A percentile compares a stretch with the other conserved stretches of the same genome.
phyloP scores from a whole-genome alignment of 2,888 invertebrate species.

The Taphrorychus bicolor region DNA sequence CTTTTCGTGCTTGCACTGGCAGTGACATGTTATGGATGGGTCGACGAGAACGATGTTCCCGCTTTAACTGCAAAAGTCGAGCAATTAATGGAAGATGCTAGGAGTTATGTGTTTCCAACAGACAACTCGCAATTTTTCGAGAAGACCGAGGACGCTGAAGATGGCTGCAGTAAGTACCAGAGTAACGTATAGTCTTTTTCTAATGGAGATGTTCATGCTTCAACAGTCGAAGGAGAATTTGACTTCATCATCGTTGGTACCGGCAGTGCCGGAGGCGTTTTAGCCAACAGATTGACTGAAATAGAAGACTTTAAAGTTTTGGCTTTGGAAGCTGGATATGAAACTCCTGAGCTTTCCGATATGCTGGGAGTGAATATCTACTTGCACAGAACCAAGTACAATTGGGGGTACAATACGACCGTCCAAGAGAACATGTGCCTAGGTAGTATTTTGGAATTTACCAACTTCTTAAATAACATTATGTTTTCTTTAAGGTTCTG shows the following conservation, averaged over 20 bases:
- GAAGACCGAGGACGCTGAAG: background rate
- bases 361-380: constrained; percentile 21
- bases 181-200: no score
- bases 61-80: background rate
- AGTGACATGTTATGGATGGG: background rate
- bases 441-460: background rate
- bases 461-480: background rate
- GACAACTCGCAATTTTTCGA: constrained; percentile 1
- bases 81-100: background rate
- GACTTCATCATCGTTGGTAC: constrained; percentile 27
- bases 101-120: constrained; percentile 2
- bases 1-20: background rate
- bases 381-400: constrained; percentile 10
- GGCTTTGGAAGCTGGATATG: constrained; percentile 17
- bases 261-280: constrained; percentile 21
- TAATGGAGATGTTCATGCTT: no score
- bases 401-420: constrained; percentile 27
- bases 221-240: constrained; percentile 6
- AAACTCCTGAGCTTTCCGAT: constrained; percentile 15
- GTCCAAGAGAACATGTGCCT: constrained; percentile 20
- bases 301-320: constrained; percentile 1
- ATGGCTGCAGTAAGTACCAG: background rate
- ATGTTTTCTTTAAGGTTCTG: background rate
- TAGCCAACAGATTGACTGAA: constrained; percentile 26
- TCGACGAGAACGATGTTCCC: background rate